These are phyloP conservation scores for Mormyrus proboscirostris DNA, from an alignment of 2,797 vertebrate species.

Conservation along the genomic window DNA sequence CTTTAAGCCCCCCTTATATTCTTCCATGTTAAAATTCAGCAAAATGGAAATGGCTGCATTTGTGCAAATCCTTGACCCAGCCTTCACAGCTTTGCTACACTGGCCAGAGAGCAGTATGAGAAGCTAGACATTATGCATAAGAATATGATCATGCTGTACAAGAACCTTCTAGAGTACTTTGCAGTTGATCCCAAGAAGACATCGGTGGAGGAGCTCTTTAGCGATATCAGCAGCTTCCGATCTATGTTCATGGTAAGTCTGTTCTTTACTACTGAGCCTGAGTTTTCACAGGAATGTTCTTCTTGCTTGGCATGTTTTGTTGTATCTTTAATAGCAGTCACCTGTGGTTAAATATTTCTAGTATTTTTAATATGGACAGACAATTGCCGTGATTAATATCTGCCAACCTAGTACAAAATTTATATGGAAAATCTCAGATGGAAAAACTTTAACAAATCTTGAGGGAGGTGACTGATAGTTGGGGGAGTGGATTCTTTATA, in stretches of 20 bases:
- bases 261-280: background rate
- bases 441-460: background rate
- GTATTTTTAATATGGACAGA: background rate
- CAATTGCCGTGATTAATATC: background rate
- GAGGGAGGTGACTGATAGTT: background rate
- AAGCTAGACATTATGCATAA: slow-evolving; percentile 76
- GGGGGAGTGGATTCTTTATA: background rate
- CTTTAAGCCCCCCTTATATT: background rate
- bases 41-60: background rate
- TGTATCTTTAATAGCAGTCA: background rate
- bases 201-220: slow-evolving; percentile 87
- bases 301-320: background rate
- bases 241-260: slow-evolving; percentile 78
- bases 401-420: background rate
- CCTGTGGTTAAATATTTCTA: background rate
- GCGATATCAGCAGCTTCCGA: slow-evolving; percentile 88
- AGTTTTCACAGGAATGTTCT: background rate
- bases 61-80: slow-evolving; percentile 51
- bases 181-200: slow-evolving; percentile 87
- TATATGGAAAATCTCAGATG: background rate
- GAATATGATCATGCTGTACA: slow-evolving; percentile 81
- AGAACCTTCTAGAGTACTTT: slow-evolving; percentile 76
- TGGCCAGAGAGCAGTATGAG: slow-evolving; percentile 76
- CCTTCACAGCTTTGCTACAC: slow-evolving; percentile 74
- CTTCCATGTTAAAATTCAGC: background rate